Base-by-base conservation (phyloP, 1,140 invertebrate species). In the Nasonia giraulti region DNA sequence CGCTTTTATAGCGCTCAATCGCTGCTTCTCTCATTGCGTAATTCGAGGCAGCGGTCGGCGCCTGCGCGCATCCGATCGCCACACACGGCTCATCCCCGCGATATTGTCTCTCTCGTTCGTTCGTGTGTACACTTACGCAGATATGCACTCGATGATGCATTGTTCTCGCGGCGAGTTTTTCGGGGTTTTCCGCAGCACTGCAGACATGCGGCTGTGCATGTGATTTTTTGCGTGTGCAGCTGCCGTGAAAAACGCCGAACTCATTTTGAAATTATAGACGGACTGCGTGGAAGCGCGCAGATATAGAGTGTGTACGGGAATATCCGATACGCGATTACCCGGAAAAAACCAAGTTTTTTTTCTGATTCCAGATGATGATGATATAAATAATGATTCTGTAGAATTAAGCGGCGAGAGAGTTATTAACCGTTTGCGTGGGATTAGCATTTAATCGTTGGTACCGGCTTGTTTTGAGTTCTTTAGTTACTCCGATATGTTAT, bases 1-100 rank as follows among this genome's bases (percentile, higher is more conserved):
- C 76, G 80, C 85, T 86, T 86, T 86, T 86, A 86, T 86, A 83
- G 76, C 68, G 44, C n/a, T 31, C 62, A 20, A 79, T 79, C 73
- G 10, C 17, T 6, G 75, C 33, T 44, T 47, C 80, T 37, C 20
- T 8, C 6, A 77, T 85, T 85, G 80, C 84, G 80, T 82, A 85
- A 82, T 78, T 1, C 20, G 31, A 80, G 33, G 40, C 74, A n/a
- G 33, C 27, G 33, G 68, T 40, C 40, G 20, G 55, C 78, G 77
- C 69, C 47, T 80, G 71, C 83, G 83, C 83, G 69, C 33, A 33
- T 80, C 17, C 78, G 27, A 80, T 80, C 66, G n/a, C 23, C 66
- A 5, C 23, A 23, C 17, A 14, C 66, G 7, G 2, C 20, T 69
- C 66, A n/a, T 69, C 66, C 66, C n/a, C 23, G 23, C 68, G 68